A percentile compares a stretch with the other conserved stretches of the same genome.
These are phyloP conservation scores for Odocoileus hemionus DNA, from an alignment of 2,113 vertebrate species.

Conservation along the genomic window DNA sequence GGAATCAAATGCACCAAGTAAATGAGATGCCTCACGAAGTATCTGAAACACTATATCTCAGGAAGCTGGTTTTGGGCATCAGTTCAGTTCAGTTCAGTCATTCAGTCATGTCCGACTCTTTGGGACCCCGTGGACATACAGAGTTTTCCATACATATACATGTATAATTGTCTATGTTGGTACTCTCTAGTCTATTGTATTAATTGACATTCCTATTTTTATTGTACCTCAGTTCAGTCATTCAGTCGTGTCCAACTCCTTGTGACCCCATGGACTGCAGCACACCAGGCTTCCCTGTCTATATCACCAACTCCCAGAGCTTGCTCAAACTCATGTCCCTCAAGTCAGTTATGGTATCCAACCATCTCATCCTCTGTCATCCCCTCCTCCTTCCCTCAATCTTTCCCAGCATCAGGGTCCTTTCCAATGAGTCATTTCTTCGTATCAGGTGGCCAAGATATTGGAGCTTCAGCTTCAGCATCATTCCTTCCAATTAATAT, in stretches of 20 bases:
- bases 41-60: not conserved
- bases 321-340: not conserved
- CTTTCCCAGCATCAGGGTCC: not conserved
- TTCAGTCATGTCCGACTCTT: not conserved
- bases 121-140: not conserved
- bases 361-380: not conserved
- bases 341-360: not conserved
- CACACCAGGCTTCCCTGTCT: not conserved
- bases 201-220: not conserved
- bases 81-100: not conserved
- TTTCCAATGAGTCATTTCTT: not conserved
- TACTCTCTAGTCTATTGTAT: not conserved
- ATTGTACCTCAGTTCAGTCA: not conserved
- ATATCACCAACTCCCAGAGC: not conserved
- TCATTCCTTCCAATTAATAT: not conserved
- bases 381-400: not conserved
- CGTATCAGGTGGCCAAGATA: not conserved
- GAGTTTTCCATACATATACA: not conserved
- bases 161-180: not conserved
- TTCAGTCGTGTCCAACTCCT: not conserved
- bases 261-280: not conserved
- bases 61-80: not conserved
- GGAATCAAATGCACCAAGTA: not conserved
- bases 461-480: not conserved
- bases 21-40: not conserved